These are phyloP conservation scores for Sacculina carcini DNA, from an alignment of 2,888 invertebrate species.

Conservation along the genomic window DNA sequence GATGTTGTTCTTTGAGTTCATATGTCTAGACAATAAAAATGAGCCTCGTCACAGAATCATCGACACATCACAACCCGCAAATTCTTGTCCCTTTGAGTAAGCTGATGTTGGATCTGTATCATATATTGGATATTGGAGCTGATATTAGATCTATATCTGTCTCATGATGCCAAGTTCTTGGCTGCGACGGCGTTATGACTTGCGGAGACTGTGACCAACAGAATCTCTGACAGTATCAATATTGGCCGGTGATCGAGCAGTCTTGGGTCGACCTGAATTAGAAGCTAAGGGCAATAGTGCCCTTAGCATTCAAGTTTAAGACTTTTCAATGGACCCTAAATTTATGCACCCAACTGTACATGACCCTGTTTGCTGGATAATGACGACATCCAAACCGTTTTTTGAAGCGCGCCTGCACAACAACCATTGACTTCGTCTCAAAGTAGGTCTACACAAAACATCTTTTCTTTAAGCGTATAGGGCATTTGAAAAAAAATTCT, in stretches of 20 bases:
- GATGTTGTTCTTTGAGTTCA: conserved; percentile 8
- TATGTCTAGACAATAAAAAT: conserved; percentile 8
- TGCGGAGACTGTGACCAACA: neutral
- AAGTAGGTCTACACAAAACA: too few relatives aligned
- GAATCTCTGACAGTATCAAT: neutral
- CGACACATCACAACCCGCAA: conserved; percentile 1
- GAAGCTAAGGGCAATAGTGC: neutral
- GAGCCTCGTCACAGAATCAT: conserved; percentile 6
- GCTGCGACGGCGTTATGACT: neutral
- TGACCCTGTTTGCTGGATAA: too few relatives aligned
- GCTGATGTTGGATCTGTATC: conserved; percentile 1
- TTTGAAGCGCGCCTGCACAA: too few relatives aligned
- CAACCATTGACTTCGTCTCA: too few relatives aligned
- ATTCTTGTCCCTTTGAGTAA: neutral
- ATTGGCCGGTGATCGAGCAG: neutral
- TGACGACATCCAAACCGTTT: too few relatives aligned
- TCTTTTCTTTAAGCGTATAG: too few relatives aligned
- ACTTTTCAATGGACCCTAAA: neutral
- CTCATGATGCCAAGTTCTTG: neutral
- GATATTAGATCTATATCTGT: neutral
- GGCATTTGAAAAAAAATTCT: too few relatives aligned
- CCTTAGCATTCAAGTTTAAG: neutral
- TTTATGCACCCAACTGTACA: neutral
- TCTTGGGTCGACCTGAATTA: neutral
- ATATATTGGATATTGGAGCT: neutral